These are phyloP conservation scores for Octonoba sinensis DNA, from an alignment of 2,888 invertebrate species.

Conservation along the genomic window DNA sequence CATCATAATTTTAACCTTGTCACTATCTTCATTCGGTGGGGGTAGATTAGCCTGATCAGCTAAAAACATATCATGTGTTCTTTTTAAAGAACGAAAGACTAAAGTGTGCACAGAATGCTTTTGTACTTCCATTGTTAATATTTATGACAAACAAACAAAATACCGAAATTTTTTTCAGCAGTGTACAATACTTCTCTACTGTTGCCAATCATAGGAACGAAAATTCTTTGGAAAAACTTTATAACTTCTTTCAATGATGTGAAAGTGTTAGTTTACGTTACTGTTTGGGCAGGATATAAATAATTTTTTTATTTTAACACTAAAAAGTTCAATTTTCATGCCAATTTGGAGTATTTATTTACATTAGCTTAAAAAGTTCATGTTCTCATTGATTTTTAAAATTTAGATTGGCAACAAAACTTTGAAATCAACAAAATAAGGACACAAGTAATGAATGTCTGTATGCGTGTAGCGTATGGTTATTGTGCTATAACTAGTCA, in stretches of 20 bases:
- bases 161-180: background rate
- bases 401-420: constrained; percentile 32
- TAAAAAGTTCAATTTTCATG: too few species aligned
- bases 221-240: too few species aligned
- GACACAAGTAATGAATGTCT: constrained; percentile 46
- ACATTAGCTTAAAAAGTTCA: too few species aligned
- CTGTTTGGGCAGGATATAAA: too few species aligned
- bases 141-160: background rate
- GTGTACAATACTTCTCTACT: too few species aligned
- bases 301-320: too few species aligned
- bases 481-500: too few species aligned
- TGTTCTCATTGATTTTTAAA: too few species aligned
- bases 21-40: constrained; percentile 79
- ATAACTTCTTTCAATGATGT: too few species aligned
- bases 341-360: too few species aligned
- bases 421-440: constrained; percentile 61
- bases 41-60: constrained; percentile 89
- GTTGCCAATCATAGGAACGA: background rate
- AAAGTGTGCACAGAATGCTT: constrained; percentile 96
- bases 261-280: too few species aligned
- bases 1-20: constrained; percentile 74
- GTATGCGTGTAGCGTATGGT: constrained; percentile 34
- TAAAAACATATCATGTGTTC: constrained; percentile 97
- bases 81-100: constrained; percentile 94
- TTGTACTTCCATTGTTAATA: constrained; percentile 79